Percentiles rank a stretch among this genome's conserved stretches.
phyloP scores from a whole-genome alignment of 2,113 vertebrate genomes.

The Oxyura jamaicensis region DNA sequence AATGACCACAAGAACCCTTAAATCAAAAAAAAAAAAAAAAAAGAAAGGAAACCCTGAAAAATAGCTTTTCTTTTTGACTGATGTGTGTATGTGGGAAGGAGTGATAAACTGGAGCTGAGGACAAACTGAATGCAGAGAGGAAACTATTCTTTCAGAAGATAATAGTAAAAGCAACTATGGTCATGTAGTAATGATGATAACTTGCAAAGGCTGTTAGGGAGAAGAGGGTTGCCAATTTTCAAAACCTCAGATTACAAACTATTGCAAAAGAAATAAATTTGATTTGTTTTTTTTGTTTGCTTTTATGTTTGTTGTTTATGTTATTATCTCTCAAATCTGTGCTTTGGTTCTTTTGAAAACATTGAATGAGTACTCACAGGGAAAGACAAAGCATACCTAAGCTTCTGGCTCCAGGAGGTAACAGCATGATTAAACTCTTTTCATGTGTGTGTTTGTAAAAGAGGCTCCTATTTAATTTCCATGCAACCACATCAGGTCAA shows the following conservation, averaged over 20 bases:
- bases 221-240: background rate
- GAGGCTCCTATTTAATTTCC: fast-evolving
- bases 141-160: background rate
- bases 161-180: background rate
- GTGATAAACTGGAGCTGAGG: background rate
- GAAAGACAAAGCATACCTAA: background rate
- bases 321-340: background rate
- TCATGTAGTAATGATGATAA: background rate
- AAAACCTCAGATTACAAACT: background rate
- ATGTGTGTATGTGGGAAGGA: background rate
- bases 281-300: background rate
- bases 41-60: background rate
- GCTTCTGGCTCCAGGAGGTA: background rate
- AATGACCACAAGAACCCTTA: background rate
- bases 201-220: background rate
- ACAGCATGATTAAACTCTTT: background rate
- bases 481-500: background rate
- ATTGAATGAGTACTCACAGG: background rate
- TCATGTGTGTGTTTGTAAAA: background rate
- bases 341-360: background rate
- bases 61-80: background rate
- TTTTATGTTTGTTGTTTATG: background rate
- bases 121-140: background rate
- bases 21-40: background rate
- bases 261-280: background rate